phyloP scores from a whole-genome alignment of 2,113 vertebrate genomes.

The Odobenus rosmarus region DNA sequence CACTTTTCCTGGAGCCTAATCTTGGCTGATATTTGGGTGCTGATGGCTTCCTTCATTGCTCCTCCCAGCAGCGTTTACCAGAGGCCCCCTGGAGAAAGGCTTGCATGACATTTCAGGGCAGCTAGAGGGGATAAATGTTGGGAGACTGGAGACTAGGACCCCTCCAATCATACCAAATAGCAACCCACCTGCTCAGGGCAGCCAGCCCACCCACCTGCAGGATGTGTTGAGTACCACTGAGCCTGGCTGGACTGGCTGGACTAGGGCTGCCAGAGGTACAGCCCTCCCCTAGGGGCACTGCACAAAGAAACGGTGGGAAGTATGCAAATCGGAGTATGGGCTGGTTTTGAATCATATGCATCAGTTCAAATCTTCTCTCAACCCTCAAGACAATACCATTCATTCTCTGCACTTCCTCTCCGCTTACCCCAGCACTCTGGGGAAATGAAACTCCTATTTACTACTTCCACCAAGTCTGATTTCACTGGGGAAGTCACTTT shows the following conservation, averaged over 20 bases:
- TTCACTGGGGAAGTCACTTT: conserved; percentile 25
- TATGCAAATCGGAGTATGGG: neutral
- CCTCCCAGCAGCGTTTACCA: neutral
- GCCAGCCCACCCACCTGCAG: neutral
- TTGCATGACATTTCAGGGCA: neutral
- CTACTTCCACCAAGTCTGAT: neutral
- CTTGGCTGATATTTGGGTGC: neutral
- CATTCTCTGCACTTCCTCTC: neutral
- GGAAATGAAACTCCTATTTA: conserved; percentile 19
- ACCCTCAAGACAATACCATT: neutral
- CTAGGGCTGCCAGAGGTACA: neutral
- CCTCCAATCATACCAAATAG: neutral
- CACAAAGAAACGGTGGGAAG: conserved; percentile 4
- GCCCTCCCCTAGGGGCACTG: neutral
- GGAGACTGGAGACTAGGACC: neutral
- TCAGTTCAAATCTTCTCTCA: neutral
- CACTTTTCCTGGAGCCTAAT: neutral
- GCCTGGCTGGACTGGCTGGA: neutral
- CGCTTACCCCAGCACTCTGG: neutral
- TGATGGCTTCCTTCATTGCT: neutral
- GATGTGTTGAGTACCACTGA: neutral
- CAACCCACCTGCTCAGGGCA: neutral
- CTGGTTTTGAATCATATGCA: neutral
- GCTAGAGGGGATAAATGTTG: neutral
- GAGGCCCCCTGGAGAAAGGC: neutral